Base-by-base conservation (phyloP, 2,113 vertebrate genomes). In the Choloepus hoffmanni region DNA sequence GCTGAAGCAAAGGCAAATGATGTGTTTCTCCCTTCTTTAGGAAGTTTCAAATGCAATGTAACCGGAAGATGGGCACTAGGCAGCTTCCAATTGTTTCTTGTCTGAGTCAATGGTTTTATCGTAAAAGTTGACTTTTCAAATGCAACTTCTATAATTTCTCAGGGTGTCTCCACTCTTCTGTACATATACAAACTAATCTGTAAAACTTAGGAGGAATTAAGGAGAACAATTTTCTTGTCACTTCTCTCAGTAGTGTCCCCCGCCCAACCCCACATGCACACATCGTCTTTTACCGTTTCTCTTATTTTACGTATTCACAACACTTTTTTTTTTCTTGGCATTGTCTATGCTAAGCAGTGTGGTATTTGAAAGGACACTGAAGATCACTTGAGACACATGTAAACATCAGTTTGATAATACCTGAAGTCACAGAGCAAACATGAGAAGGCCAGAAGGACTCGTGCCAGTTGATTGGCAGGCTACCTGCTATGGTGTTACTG, bases 351-450 rank as follows among this genome's bases (percentile, higher is more conserved):
- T 63, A 24, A 95, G 78, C 40, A 33, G 36, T 43, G 11, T 79
- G 40, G 73, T 81, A 79, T 91, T 70, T 83, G 36, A 91, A 89
- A 97, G n/a, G 79, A 88, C 40, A 48, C 21, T 0, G 60, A 92
- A 62, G 73, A 72, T 89, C 81, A 81, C 78, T 84, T 60, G 40
- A 30, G 40, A 94, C 68, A 91, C 40, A 55, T 43, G 83, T 60
- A 77, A 89, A 89, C 63, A 86, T 63, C 45, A 36, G 45, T 55
- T 78, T 67, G 77, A 36, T 74, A 70, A 55, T 73, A 78, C 92
- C 83, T 72, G 83, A 95, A 90, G 68, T 40, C 94, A 89, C 0
- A 90, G 82, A 73, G 40, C 58, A 62, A 26, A 72, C 74, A 26
- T 18, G 16, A 33, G 19, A 58, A 65, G 9, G 43, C 62, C 89